These are phyloP conservation scores for Thecocarcelia acutangulata DNA, from an alignment of 2,888 invertebrate genomes.

Conservation along the genomic window DNA sequence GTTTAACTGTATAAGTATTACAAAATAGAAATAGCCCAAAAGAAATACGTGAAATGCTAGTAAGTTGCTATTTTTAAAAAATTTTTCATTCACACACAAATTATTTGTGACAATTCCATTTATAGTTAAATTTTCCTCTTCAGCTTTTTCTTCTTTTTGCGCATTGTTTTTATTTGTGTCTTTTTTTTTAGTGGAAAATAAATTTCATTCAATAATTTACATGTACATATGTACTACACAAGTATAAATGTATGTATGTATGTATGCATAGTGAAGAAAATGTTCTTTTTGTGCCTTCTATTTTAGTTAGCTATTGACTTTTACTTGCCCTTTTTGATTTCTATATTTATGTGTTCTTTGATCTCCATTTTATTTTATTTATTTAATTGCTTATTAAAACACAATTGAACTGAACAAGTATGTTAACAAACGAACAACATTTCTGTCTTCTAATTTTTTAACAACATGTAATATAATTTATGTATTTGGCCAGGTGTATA, in stretches of 20 bases:
- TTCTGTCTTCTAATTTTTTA: conserved; percentile 1
- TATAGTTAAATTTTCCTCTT: not conserved
- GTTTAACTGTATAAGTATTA: too few species aligned
- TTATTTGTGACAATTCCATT: too few species aligned
- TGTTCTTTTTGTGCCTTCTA: conserved; percentile 3
- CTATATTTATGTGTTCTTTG: conserved; percentile 35
- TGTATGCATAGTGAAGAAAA: conserved; percentile 29
- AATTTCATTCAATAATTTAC: conserved; percentile 29
- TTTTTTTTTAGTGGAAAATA: not conserved
- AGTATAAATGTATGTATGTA: too few species aligned
- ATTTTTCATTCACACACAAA: too few species aligned
- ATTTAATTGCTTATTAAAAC: conserved; percentile 50
- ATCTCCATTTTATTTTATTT: conserved; percentile 37
- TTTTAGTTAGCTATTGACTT: conserved; percentile 48
- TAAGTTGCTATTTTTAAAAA: too few species aligned
- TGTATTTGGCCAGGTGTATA: conserved; percentile 24
- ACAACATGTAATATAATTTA: not conserved
- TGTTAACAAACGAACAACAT: conserved; percentile 1
- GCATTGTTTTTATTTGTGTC: not conserved
- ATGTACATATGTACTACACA: too few species aligned
- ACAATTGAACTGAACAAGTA: conserved; percentile 35
- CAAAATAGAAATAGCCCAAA: too few species aligned
- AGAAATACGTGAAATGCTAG: too few species aligned
- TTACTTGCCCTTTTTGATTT: conserved; percentile 57
- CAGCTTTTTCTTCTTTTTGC: not conserved